phyloP scores from a whole-genome alignment of 1,140 invertebrate species.

The Nebria ingens region DNA sequence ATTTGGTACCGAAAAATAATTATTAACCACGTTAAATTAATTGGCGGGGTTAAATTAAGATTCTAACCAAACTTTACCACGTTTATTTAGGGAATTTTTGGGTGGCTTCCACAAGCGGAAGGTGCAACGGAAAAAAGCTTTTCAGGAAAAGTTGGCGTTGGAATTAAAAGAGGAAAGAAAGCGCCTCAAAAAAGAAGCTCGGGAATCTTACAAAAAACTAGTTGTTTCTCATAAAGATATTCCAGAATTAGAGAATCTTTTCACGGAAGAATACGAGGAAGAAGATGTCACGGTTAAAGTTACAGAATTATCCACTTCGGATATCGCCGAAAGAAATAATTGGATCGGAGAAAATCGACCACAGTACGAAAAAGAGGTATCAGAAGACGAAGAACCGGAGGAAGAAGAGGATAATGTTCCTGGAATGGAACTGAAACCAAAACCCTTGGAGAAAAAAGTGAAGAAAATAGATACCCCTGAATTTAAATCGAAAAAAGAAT shows the following conservation, averaged over 20 bases:
- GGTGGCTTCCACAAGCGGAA: constrained; percentile 69
- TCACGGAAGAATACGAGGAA: constrained; percentile 56
- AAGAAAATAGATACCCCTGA: constrained; percentile 18
- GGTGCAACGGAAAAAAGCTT: constrained; percentile 55
- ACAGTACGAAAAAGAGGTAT: constrained; percentile 36
- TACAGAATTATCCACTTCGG: constrained; percentile 53
- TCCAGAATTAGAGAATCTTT: constrained; percentile 53
- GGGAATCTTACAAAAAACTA: constrained; percentile 52
- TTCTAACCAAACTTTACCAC: constrained; percentile 13
- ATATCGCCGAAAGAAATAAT: constrained; percentile 50
- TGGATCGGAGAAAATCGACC: constrained; percentile 59
- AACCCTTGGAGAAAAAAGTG: constrained; percentile 22
- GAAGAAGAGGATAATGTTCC: constrained; percentile 38
- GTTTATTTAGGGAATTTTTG: constrained; percentile 51
- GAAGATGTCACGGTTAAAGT: constrained; percentile 67
- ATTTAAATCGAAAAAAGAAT: constrained; percentile 48
- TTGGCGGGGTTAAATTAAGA: constrained; percentile 13
- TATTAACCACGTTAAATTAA: neutral
- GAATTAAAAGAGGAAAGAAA: constrained; percentile 64
- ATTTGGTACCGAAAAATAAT: constrained; percentile 5
- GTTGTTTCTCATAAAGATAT: constrained; percentile 51
- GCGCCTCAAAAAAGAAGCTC: constrained; percentile 58
- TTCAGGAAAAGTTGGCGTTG: constrained; percentile 54
- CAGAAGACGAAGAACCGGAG: constrained; percentile 31
- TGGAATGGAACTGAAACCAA: constrained; percentile 44